phyloP scores from a whole-genome alignment of 2,797 vertebrate species.

The Thalassophryne amazonica region DNA sequence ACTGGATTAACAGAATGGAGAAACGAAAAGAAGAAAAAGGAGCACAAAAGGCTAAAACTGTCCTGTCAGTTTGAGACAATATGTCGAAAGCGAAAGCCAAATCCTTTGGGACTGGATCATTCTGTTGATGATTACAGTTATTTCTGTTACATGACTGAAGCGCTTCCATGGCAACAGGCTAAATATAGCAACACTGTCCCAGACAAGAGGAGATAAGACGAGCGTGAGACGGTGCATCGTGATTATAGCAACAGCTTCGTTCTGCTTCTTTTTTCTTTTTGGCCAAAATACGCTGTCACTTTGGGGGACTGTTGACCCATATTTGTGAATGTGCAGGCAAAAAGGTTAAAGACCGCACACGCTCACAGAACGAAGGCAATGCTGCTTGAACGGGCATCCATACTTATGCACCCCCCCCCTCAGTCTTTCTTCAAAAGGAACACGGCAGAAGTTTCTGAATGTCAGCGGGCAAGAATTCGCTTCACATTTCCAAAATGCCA shows the following conservation, averaged over 20 bases:
- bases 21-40: too few relatives aligned
- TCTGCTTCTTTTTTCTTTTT: slow-evolving; percentile 68
- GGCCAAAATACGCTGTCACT: slow-evolving; percentile 70
- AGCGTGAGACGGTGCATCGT: slow-evolving; percentile 58
- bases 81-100: too few relatives aligned
- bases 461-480: slow-evolving; percentile 79
- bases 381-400: slow-evolving; percentile 73
- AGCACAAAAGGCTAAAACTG: too few relatives aligned
- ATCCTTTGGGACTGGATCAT: slow-evolving; percentile 3
- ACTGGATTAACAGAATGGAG: too few relatives aligned
- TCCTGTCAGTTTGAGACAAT: too few relatives aligned
- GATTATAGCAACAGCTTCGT: slow-evolving; percentile 71
- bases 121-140: slow-evolving; percentile 47
- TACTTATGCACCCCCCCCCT: slow-evolving; percentile 69
- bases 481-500: slow-evolving; percentile 86
- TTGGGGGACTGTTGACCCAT: slow-evolving; percentile 81
- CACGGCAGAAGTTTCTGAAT: slow-evolving; percentile 82
- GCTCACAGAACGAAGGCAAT: slow-evolving; percentile 55
- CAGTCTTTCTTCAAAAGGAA: slow-evolving; percentile 57
- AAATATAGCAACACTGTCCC: slow-evolving; percentile 66
- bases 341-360: slow-evolving; percentile 81
- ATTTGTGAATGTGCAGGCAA: slow-evolving; percentile 71
- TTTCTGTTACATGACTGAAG: slow-evolving; percentile 62
- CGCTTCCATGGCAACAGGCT: slow-evolving; percentile 70
- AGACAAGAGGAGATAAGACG: slow-evolving; percentile 59